phyloP scores from a whole-genome alignment of 2,888 invertebrate species.

The Holacanthella duospinosa region DNA sequence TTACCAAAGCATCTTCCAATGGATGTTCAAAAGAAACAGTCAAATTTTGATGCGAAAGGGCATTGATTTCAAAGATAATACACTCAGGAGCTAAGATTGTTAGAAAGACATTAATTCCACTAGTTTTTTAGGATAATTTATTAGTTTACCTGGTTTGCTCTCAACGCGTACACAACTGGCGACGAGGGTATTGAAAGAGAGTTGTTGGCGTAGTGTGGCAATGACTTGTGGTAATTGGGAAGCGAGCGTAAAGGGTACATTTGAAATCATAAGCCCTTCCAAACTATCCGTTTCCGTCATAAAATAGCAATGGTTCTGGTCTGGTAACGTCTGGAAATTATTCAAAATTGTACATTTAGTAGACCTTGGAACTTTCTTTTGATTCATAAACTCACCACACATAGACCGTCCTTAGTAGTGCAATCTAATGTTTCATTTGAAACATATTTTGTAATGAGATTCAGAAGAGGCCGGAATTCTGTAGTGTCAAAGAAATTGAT shows the following conservation, averaged over 20 bases:
- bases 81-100: conserved; percentile 55
- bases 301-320: conserved; percentile 88
- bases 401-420: conserved; percentile 64
- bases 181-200: conserved; percentile 78
- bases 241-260: conserved; percentile 87
- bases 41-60: conserved; percentile 78
- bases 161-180: conserved; percentile 77
- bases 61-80: conserved; percentile 85
- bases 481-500: conserved; percentile 50
- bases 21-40: conserved; percentile 88
- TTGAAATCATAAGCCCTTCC: conserved; percentile 63
- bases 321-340: conserved; percentile 52
- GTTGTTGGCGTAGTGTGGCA: conserved; percentile 72
- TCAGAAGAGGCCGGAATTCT: conserved; percentile 53
- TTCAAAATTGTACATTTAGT: neutral
- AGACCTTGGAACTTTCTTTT: neutral
- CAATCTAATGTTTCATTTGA: conserved; percentile 64
- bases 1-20: conserved; percentile 80
- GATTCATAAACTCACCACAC: conserved; percentile 56
- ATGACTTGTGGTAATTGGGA: conserved; percentile 82
- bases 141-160: conserved; percentile 58
- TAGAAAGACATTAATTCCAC: conserved; percentile 10
- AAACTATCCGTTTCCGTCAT: conserved; percentile 69
- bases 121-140: conserved; percentile 6
- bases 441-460: conserved; percentile 65